These are phyloP conservation scores for Erebia palarica DNA, from an alignment of 2,888 invertebrate genomes.

Conservation along the genomic window DNA sequence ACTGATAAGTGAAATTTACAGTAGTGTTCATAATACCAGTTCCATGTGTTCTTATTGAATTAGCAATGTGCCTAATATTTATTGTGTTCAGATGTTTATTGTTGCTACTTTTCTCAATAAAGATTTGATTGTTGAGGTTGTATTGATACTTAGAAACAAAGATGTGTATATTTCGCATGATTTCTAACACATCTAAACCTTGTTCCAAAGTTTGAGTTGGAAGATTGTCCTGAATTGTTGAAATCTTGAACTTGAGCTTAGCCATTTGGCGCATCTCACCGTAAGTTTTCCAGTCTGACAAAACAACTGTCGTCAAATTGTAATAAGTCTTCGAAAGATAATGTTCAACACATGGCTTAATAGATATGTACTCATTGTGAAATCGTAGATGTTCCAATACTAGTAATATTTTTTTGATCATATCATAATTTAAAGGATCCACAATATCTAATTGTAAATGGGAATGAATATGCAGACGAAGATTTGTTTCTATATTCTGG, in stretches of 20 bases:
- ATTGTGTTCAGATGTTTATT: slow-evolving; percentile 98
- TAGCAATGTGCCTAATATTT: slow-evolving; percentile 96
- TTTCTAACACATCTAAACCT: slow-evolving; percentile 97
- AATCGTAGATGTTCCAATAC: slow-evolving; percentile 80
- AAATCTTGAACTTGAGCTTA: slow-evolving; percentile 89
- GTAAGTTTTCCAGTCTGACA: slow-evolving; percentile 99
- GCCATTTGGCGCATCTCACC: slow-evolving; percentile 98
- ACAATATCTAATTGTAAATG: slow-evolving; percentile 90
- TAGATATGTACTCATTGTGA: slow-evolving; percentile 82
- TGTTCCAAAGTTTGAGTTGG: slow-evolving; percentile 98
- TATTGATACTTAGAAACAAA: slow-evolving; percentile 97
- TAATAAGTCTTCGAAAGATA: slow-evolving; percentile 98
- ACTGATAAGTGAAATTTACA: slow-evolving; percentile 96
- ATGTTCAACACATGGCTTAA: slow-evolving; percentile 90
- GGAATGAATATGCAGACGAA: slow-evolving; percentile 95
- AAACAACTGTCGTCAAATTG: slow-evolving; percentile 97
- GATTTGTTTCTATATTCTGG: slow-evolving; percentile 94
- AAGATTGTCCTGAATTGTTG: slow-evolving; percentile 94
- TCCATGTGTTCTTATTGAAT: slow-evolving; percentile 98
- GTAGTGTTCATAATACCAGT: slow-evolving; percentile 98
- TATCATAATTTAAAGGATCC: slow-evolving; percentile 87
- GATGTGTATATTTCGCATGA: slow-evolving; percentile 97
- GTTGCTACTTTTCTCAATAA: slow-evolving; percentile 94
- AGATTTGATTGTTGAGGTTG: slow-evolving; percentile 97
- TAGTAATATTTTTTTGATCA: slow-evolving; percentile 85